These are phyloP conservation scores for Sesia bembeciformis DNA, from an alignment of 2,888 invertebrate species.

Conservation along the genomic window DNA sequence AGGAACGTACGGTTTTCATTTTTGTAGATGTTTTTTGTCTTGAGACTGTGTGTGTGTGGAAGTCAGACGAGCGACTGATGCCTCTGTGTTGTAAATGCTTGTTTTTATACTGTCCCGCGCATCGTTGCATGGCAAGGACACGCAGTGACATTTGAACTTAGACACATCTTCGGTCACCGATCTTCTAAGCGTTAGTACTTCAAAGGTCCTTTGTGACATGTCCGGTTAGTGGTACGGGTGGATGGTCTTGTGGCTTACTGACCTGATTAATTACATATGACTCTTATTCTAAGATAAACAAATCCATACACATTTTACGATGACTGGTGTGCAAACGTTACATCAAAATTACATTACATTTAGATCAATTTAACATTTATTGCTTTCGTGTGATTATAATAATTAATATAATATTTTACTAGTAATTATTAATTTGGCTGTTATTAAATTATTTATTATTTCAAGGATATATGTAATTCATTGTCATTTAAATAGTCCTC, in stretches of 20 bases:
- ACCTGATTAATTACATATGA: too few relatives aligned
- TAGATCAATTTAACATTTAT: too few relatives aligned
- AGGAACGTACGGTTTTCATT: conserved; percentile 66
- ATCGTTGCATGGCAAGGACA: conserved; percentile 47
- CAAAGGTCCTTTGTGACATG: conserved; percentile 35
- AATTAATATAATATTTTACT: too few relatives aligned
- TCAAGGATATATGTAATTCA: too few relatives aligned
- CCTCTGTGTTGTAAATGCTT: conserved; percentile 21
- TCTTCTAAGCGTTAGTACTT: conserved; percentile 10
- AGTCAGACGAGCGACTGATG: conserved; percentile 58
- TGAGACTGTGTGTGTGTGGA: conserved; percentile 29
- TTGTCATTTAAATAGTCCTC: too few relatives aligned
- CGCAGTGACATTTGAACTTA: conserved; percentile 66
- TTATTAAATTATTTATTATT: too few relatives aligned
- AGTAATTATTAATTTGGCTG: too few relatives aligned
- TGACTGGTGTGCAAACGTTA: too few relatives aligned
- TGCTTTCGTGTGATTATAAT: too few relatives aligned
- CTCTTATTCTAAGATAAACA: too few relatives aligned
- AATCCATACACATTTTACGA: too few relatives aligned
- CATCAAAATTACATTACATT: too few relatives aligned
- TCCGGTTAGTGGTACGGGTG: conserved; percentile 29
- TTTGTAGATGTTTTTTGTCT: conserved; percentile 28
- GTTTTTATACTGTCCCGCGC: conserved; percentile 41
- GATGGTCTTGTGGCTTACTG: conserved; percentile 5
- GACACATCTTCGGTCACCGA: conserved; percentile 37